These are phyloP conservation scores for Tolypeutes matacus DNA, from an alignment of 2,797 vertebrate genomes.

Conservation along the genomic window DNA sequence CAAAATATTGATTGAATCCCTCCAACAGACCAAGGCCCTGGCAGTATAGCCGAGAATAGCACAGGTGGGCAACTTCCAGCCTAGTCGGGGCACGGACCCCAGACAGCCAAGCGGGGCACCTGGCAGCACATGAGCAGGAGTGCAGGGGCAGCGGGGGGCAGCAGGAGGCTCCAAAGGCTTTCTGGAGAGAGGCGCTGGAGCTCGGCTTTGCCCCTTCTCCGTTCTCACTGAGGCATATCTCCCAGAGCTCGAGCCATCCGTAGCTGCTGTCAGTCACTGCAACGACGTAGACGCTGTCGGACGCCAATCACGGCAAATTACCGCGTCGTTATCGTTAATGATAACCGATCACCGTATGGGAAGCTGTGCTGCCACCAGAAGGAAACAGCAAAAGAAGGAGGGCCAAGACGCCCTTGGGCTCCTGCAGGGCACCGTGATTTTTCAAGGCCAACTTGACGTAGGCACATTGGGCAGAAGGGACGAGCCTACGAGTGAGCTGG, in stretches of 20 bases:
- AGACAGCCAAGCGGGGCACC: rapidly evolving
- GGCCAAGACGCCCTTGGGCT: constrained; percentile 71
- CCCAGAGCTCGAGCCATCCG: not conserved
- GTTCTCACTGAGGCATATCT: not conserved
- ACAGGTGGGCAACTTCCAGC: not conserved
- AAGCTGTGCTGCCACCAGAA: constrained; percentile 62
- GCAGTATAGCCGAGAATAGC: not conserved
- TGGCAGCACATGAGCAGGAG: rapidly evolving
- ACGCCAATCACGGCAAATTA: constrained; percentile 74
- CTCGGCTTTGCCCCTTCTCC: not conserved
- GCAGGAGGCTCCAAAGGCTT: not conserved
- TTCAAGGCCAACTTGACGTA: constrained; percentile 82
- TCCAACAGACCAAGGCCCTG: no score
- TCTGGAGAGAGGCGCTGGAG: not conserved
- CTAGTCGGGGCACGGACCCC: rapidly evolving
- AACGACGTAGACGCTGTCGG: not conserved
- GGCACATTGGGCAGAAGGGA: constrained; percentile 79
- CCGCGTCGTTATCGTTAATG: constrained; percentile 75
- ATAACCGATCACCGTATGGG: constrained; percentile 80
- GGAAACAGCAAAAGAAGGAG: constrained; percentile 43
- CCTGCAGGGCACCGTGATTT: constrained; percentile 49
- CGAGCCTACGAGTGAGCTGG: constrained; percentile 82
- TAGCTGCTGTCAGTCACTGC: rapidly evolving
- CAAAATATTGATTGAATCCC: not conserved
- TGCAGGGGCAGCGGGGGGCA: no score